Evolutionary conservation across 2,113 vertebrate species (phyloP), one percentile per base, ranked within the genome.

Genomic region (Ptilonorhynchus violaceus): DNA sequence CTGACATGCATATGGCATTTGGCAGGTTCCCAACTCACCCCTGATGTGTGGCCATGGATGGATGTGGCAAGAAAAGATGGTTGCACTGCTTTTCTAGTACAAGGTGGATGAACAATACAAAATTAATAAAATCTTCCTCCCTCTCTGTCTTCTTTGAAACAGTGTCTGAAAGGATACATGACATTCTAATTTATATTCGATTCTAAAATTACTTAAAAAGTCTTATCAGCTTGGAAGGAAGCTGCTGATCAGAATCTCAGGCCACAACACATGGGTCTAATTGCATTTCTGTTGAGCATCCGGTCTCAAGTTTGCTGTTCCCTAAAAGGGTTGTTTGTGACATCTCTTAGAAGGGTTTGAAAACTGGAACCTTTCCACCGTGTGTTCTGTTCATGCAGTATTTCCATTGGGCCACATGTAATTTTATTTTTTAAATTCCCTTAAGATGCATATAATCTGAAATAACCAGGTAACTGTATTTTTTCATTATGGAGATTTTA

Each of bases 21-120:
- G 25, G 42, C 39, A 72, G 13, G 6, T 55, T 58, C 31, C 67
- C 15, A 23, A 2, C 30, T 50, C 53, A 60, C 16, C 15, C 22
- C 12, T 27, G 39, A 15, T 0, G 0, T 8, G 22, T 33, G 33
- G 20, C 22, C 5, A 0, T 24, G 35, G 27, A 19, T 2, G 8
- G 22, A 35, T 24, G 20, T 12, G 66, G 28, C 28, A 79, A 42
- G 72, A 52, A 66, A 47, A 73, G 6, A 33, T 35, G 25, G 25
- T 21, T 27, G 33, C 16, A 7, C 8, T 30, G n/a, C 27, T 85
- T n/a, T 49, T 28, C 22, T 72, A 6, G 21, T 47, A 14, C 1
- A 6, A 46, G 16, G 6, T 33, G 18, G 37, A 20, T 74, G 69
- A 31, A 9, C n/a, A 17, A 4, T 24, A 22, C 11, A 22, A 27